Percentiles rank a stretch among this genome's conserved stretches.
Conservation (phyloP, 1,140 invertebrate genomes). For the Paraescarpia echinospica region DNA sequence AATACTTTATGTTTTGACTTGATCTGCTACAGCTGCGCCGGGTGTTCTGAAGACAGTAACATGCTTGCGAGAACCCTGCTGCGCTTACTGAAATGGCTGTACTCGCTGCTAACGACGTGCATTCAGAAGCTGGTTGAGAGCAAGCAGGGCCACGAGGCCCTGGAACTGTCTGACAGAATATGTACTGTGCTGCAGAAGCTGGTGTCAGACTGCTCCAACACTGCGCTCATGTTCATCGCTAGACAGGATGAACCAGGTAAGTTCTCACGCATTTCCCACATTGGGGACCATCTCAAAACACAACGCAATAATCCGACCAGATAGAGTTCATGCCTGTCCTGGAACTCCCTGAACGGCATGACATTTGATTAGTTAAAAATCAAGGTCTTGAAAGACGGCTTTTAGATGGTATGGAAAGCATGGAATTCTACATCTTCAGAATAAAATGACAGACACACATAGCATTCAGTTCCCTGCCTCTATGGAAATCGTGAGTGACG, state of each 20-base stretch:
- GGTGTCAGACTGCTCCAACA: constrained; percentile 50
- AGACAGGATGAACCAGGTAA: constrained; percentile 54
- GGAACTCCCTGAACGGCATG: too few relatives aligned
- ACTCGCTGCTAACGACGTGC: constrained; percentile 47
- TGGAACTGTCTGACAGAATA: constrained; percentile 52
- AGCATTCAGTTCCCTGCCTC: too few relatives aligned
- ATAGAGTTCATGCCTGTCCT: too few relatives aligned
- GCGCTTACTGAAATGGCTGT: constrained; percentile 52
- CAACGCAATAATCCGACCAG: too few relatives aligned
- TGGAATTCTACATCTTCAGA: too few relatives aligned
- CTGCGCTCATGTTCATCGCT: constrained; percentile 58
- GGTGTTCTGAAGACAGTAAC: constrained; percentile 53
- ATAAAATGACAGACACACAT: too few relatives aligned
- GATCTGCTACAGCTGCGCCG: constrained; percentile 44
- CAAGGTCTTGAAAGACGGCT: too few relatives aligned
- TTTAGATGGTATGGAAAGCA: too few relatives aligned
- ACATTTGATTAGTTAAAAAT: too few relatives aligned
- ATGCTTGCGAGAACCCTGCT: constrained; percentile 51
- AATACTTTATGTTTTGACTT: constrained; percentile 28
- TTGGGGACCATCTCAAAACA: too few relatives aligned
- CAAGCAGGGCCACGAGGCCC: constrained; percentile 36
- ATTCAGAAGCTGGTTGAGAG: constrained; percentile 44
- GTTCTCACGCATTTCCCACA: background rate
- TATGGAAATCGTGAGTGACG: too few relatives aligned
- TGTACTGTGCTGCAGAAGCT: constrained; percentile 53